Conservation (phyloP, 2,113 vertebrate genomes). For the Pimephales promelas region DNA sequence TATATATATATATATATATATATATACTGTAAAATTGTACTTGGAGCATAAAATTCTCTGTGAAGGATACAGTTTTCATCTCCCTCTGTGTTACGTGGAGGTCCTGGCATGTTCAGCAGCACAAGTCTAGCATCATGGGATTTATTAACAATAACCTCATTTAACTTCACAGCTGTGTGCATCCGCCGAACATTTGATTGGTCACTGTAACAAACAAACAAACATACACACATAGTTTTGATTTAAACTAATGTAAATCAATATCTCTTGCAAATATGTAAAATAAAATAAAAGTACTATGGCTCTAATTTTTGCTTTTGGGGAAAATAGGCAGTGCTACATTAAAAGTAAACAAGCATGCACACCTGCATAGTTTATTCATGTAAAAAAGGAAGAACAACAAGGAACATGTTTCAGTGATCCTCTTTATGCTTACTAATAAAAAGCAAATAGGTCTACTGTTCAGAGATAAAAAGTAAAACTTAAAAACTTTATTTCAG, state of each 20-base stretch:
- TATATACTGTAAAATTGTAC: too few relatives aligned
- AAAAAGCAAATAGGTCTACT: not conserved
- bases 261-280: not conserved
- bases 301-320: not conserved
- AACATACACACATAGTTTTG: not conserved
- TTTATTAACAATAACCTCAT: conserved; percentile 94
- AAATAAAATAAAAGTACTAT: not conserved
- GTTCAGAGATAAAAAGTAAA: not conserved
- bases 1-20: too few relatives aligned
- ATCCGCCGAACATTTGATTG: conserved; percentile 95
- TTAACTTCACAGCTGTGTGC: conserved; percentile 98
- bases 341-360: not conserved
- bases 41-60: not conserved
- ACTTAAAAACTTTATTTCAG: not conserved
- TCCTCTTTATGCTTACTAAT: not conserved
- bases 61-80: conserved; percentile 98
- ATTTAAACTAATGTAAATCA: not conserved
- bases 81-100: conserved; percentile 91
- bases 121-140: conserved; percentile 96
- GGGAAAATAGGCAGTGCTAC: not conserved
- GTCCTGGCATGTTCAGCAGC: conserved; percentile 97
- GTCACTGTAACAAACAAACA: conserved; percentile 75
- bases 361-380: not conserved
- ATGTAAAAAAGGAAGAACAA: not conserved
- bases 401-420: not conserved